Evolutionary conservation across 1,140 invertebrate species (phyloP).

Genomic region (Goniozus legneri): DNA sequence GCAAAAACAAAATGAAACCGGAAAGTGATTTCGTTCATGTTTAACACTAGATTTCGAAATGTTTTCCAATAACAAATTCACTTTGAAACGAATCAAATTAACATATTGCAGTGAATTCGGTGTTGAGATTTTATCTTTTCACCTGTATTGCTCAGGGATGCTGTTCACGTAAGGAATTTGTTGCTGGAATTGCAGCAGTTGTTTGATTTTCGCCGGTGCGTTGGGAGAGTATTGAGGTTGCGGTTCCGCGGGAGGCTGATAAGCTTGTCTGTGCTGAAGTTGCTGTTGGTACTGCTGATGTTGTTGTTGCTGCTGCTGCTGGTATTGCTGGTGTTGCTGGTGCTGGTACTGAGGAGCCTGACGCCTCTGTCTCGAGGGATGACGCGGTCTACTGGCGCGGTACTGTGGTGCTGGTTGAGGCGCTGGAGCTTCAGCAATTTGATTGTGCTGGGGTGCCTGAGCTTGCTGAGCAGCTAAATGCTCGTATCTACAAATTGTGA

Average conservation of each 20-base stretch:
- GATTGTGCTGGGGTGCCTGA: slow-evolving; percentile 29
- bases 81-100: no score
- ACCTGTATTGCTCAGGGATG: slow-evolving; percentile 50
- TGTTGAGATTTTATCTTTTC: no score
- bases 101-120: neutral
- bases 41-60: no score
- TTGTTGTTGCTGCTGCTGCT: slow-evolving; percentile 15
- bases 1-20: no score
- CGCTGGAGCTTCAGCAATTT: slow-evolving; percentile 21
- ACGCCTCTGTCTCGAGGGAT: slow-evolving; percentile 4
- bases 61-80: no score
- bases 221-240: slow-evolving; percentile 34
- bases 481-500: slow-evolving; percentile 37
- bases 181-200: slow-evolving; percentile 44
- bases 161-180: slow-evolving; percentile 48
- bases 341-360: slow-evolving; percentile 15
- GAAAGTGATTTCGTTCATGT: no score
- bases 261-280: slow-evolving; percentile 38
- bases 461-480: slow-evolving; percentile 24
- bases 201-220: slow-evolving; percentile 43
- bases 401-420: neutral
- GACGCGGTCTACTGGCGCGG: neutral
- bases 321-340: slow-evolving; percentile 10
- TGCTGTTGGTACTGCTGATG: slow-evolving; percentile 45
- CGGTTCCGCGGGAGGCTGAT: slow-evolving; percentile 17